Evolutionary conservation across 1,140 invertebrate genomes (phyloP).

Genomic region (Neodiprion virginianus): DNA sequence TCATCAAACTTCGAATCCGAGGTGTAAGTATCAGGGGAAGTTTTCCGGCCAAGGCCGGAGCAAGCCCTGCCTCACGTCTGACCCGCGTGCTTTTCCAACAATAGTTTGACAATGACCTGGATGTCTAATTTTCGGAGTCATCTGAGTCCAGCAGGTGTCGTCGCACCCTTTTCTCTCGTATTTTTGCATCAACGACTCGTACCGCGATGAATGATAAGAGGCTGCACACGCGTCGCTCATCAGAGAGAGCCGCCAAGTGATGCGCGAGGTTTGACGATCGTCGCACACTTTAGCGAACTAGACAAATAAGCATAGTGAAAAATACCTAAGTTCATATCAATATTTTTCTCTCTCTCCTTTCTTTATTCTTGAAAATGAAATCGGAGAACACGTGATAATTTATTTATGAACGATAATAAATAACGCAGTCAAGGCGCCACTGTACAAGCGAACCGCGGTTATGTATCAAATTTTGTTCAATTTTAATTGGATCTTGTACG

Average conservation of each 20-base stretch:
- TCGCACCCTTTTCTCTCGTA: neutral
- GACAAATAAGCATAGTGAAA: neutral
- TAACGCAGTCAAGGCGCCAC: too few species aligned
- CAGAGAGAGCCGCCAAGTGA: neutral
- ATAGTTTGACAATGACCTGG: conserved; percentile 59
- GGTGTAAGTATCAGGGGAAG: neutral
- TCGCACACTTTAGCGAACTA: neutral
- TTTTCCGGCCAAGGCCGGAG: neutral
- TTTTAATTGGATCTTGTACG: neutral
- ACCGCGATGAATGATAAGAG: neutral
- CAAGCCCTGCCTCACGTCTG: neutral
- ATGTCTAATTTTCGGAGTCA: conserved; percentile 35
- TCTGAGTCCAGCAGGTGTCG: neutral
- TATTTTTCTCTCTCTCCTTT: too few species aligned
- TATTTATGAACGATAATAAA: neutral
- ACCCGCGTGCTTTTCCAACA: conserved; percentile 39
- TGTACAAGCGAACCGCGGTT: neutral
- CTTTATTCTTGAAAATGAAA: too few species aligned
- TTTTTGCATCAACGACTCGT: neutral
- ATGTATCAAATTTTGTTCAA: neutral
- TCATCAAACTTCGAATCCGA: too few species aligned
- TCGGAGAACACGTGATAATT: neutral
- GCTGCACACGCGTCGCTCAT: neutral
- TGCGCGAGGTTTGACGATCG: neutral
- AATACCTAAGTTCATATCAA: too few species aligned